Base-by-base conservation (phyloP, 2,797 vertebrate genomes). In the Squalus acanthias region DNA sequence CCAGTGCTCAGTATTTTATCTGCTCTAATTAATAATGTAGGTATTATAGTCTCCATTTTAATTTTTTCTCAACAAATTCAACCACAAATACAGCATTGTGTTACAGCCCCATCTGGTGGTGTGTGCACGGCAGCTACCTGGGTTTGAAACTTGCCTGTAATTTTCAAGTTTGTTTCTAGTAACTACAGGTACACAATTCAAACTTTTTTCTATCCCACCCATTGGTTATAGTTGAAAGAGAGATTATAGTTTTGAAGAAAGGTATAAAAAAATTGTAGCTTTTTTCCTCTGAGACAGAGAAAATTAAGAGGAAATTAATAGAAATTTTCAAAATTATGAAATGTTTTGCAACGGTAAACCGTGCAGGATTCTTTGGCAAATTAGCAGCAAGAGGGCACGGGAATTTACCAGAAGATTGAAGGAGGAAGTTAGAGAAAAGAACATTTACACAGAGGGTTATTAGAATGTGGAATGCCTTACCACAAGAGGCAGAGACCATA, bases 61-160 rank as follows among this genome's bases (percentile, higher is more conserved):
- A 76, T 22, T 50, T 85, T 50, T 50, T 85, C 33, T 50, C 82
- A 85, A 50, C 7, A 85, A 76, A 50, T 24, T 50, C 82, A 85
- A 85, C 3, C n/a, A 72, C 12, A 5, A 39, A 82, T 85, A 46
- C 39, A 50, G 20, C 5, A 85, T 85, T 85, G 46, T 46, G 20
- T 85, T 85, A 85, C 39, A 85, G 20, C 82, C 82, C 82, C 82
- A 85, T 85, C 82, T 85, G 82, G 46, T 85, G 82, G 82, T 22
- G 22, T 85, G 20, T 1, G 22, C 46, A 24, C 0, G 1, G 39
- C 22, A n/a, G 33, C 20, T 46, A 7, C 7, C 8, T 85, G 20
- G 33, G 6, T 50, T 85, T 50, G 39, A 85, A 50, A 85, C 46
- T 85, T 85, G 4, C 39, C 22, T 22, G 6, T 33, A 29, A 74